Conservation (phyloP, 2,113 vertebrate genomes). For the Meriones unguiculatus region DNA sequence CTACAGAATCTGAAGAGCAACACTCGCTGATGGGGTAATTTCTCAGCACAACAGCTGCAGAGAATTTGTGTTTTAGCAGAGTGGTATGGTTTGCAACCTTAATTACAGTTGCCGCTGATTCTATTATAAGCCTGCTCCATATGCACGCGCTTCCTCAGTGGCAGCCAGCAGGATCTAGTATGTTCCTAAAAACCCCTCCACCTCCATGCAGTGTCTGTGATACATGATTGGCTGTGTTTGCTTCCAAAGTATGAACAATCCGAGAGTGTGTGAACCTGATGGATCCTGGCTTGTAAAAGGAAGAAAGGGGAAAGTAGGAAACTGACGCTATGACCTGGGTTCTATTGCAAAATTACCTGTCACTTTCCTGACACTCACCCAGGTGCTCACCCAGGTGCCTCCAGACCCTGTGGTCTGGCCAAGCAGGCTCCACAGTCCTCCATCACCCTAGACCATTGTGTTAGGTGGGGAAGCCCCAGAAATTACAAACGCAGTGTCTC, state of each 20-base stretch:
- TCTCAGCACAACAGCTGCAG: conserved; percentile 79
- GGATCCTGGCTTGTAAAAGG: background rate
- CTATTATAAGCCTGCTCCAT: conserved; percentile 79
- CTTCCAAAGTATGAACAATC: background rate
- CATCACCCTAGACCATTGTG: background rate
- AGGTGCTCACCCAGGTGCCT: background rate
- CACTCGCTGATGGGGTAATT: conserved; percentile 60
- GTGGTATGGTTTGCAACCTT: conserved; percentile 66
- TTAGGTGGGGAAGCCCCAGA: background rate
- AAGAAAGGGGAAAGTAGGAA: background rate
- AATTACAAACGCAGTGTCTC: background rate
- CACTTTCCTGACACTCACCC: background rate
- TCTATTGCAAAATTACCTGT: background rate
- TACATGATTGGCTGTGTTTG: background rate
- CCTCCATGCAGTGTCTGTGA: background rate
- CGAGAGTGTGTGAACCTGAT: background rate
- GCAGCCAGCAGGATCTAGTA: conserved; percentile 63
- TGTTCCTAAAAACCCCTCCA: background rate
- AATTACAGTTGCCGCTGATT: conserved; percentile 75
- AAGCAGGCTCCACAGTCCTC: background rate
- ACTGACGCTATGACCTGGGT: too few species aligned
- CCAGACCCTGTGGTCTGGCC: accelerated
- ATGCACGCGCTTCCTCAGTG: conserved; percentile 75
- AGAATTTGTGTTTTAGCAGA: conserved; percentile 69
- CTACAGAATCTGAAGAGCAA: conserved; percentile 79